Evolutionary conservation across 2,888 invertebrate genomes (phyloP).

Genomic region (Odontomyia ornata): DNA sequence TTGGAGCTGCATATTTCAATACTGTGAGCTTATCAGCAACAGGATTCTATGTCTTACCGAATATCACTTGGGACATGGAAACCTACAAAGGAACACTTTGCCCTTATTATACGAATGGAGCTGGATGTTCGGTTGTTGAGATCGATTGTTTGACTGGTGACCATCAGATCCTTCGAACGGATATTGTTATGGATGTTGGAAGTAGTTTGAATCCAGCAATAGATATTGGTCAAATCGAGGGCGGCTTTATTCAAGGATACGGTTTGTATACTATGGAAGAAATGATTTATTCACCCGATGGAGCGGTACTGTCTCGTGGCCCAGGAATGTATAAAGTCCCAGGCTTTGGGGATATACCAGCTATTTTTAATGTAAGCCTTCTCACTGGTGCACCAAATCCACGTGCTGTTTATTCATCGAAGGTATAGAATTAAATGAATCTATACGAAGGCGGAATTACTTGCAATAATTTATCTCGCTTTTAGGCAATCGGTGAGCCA

Average conservation of each 20-base stretch:
- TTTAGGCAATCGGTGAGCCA: constrained; percentile 93
- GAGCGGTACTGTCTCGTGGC: constrained; percentile 83
- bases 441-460: no score
- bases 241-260: constrained; percentile 93
- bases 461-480: constrained; percentile 51
- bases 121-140: no score
- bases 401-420: constrained; percentile 92
- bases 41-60: no score
- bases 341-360: constrained; percentile 90
- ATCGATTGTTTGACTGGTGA: constrained; percentile 97
- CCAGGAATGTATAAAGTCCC: constrained; percentile 96
- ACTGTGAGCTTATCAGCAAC: no score
- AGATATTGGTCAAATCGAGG: constrained; percentile 98
- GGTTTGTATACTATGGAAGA: constrained; percentile 93
- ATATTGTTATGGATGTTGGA: no score
- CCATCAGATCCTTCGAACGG: constrained; percentile 85
- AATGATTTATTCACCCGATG: constrained; percentile 84
- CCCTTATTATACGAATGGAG: no score
- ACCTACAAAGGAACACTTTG: no score
- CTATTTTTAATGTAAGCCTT: constrained; percentile 90
- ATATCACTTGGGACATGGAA: no score
- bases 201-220: no score
- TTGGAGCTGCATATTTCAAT: no score
- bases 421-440: no score
- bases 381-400: constrained; percentile 91